Base-by-base conservation (phyloP, 2,888 invertebrate species). In the Melikaiella ostensackeni region DNA sequence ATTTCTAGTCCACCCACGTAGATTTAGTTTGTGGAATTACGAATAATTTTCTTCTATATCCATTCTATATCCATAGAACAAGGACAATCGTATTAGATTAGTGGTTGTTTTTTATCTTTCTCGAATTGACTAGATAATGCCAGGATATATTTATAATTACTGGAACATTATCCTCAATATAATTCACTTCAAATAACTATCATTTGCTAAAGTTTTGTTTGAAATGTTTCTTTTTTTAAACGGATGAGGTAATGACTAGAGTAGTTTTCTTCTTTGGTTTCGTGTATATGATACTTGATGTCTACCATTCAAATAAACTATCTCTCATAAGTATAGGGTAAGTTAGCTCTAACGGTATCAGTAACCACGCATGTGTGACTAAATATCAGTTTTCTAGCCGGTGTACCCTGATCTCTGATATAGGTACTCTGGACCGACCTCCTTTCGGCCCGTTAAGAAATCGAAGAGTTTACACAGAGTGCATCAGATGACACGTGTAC, bases 11-110 rank as follows among this genome's bases (percentile, higher is more conserved):
- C 73, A 75, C 46, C 78, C 83, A 79, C 83, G 78, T 74, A 82
- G 78, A 77, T 77, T 77, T 80, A 79, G 80, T 81, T 84, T 80
- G 80, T 57, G 75, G 74, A 82, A 83, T 76, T 80, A 81, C 70
- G 75, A 80, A 74, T 73, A 77, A 75, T 80, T 79, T 83, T 66
- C 77, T 76, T 42, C 66, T 50, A 66, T 42, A 42, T n/a, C 13
- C 74, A n/a, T n/a, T n/a, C n/a, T n/a, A n/a, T n/a, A n/a, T n/a
- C n/a, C n/a, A 76, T 70, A 50, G 46, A 50, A 50, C 33, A 30
- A 30, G 50, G n/a, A 21, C 50, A 70, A 70, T 70, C 70, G 30
- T 19, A 30, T n/a, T 16, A 19, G 27, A 30, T 9, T 50, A 30
- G n/a, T 50, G 16, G 21, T 42, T 42, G 24, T 33, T 30, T 63